Evolutionary conservation across 1,140 invertebrate species (phyloP).

Genomic region (Temnothorax longispinosus): DNA sequence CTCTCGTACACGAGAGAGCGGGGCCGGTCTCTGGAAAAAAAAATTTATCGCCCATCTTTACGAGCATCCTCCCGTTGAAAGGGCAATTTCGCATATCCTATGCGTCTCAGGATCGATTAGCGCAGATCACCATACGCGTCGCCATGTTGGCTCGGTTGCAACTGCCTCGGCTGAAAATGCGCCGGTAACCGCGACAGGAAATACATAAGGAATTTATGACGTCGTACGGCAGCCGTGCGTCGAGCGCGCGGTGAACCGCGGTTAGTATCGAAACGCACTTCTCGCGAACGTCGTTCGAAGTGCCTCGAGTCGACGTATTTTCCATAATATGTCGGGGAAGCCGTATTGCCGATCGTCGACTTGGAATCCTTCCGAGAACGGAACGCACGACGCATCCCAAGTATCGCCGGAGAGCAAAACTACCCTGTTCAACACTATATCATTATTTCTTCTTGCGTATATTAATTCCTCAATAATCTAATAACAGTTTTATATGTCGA

Average conservation of each 20-base stretch:
- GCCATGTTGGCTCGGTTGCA: slow-evolving; percentile 61
- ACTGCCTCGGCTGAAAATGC: slow-evolving; percentile 57
- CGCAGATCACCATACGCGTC: slow-evolving; percentile 65
- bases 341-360: background rate
- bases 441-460: background rate
- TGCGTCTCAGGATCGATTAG: slow-evolving; percentile 67
- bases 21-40: background rate
- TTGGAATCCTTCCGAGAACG: slow-evolving; percentile 11
- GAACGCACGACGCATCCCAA: background rate
- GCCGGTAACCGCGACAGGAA: slow-evolving; percentile 74
- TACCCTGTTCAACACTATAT: background rate
- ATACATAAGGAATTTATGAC: slow-evolving; percentile 74
- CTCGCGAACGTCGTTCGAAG: background rate
- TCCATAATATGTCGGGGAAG: slow-evolving; percentile 9
- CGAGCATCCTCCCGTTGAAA: slow-evolving; percentile 63
- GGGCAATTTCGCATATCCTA: slow-evolving; percentile 65
- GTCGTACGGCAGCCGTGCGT: slow-evolving; percentile 66
- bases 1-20: background rate
- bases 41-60: slow-evolving; percentile 55
- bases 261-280: slow-evolving; percentile 66
- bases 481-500: background rate
- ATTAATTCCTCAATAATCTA: background rate
- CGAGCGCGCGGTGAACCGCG: slow-evolving; percentile 62
- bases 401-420: background rate
- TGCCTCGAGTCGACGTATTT: slow-evolving; percentile 31